phyloP scores from a whole-genome alignment of 2,888 invertebrate species.

The Sesia bembeciformis region DNA sequence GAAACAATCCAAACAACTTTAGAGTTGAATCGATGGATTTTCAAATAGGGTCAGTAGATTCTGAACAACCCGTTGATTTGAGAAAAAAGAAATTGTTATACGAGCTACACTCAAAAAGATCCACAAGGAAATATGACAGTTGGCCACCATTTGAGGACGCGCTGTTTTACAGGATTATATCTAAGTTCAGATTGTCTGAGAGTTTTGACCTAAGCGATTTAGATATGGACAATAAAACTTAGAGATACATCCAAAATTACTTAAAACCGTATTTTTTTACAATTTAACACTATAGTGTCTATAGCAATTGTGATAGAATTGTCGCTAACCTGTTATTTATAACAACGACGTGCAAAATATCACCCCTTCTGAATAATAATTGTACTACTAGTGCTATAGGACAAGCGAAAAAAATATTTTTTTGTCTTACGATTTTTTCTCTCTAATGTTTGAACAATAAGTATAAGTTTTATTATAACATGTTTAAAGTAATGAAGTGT shows the following conservation, averaged over 20 bases:
- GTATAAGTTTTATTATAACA: no score
- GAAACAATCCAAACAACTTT: background rate
- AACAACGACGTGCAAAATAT: no score
- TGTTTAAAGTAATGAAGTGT: no score
- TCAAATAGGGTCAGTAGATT: conserved; percentile 3
- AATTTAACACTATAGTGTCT: no score
- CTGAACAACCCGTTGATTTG: conserved; percentile 4
- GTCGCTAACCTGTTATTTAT: no score
- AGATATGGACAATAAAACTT: conserved; percentile 10
- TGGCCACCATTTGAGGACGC: conserved; percentile 64
- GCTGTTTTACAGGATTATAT: conserved; percentile 50
- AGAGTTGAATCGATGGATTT: background rate
- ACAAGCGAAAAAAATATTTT: no score
- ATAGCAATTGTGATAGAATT: no score
- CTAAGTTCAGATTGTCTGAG: conserved; percentile 58
- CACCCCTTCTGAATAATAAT: no score
- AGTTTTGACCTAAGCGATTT: conserved; percentile 58
- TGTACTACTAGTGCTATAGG: no score
- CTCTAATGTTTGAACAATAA: no score
- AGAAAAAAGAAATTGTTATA: conserved; percentile 29
- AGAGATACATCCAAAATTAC: background rate
- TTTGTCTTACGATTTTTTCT: no score
- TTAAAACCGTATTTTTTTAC: no score
- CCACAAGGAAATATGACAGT: conserved; percentile 29
- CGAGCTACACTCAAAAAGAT: conserved; percentile 18